Evolutionary conservation across 1,140 invertebrate genomes (phyloP).

Genomic region (Leptestheria dahalacensis): DNA sequence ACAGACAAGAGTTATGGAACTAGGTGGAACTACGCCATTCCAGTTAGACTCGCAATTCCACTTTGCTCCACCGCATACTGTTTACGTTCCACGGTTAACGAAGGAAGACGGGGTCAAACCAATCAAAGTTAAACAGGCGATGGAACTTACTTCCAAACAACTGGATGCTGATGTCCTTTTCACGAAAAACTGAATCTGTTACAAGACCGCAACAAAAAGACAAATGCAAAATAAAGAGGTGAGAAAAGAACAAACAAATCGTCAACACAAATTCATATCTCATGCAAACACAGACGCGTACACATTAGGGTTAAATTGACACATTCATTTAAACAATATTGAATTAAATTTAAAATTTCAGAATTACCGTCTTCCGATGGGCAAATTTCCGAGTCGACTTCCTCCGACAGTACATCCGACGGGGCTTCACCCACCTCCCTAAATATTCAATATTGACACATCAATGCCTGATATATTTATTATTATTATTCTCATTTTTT

Average conservation of each 20-base stretch:
- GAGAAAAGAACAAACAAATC: too few species aligned
- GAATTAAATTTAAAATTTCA: conserved; percentile 5
- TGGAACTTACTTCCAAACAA: conserved; percentile 33
- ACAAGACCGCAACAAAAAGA: conserved; percentile 21
- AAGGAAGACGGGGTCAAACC: too few species aligned
- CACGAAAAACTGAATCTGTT: conserved; percentile 31
- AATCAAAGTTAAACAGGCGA: too few species aligned
- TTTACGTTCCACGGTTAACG: too few species aligned
- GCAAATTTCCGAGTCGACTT: conserved; percentile 57
- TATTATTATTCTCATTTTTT: conserved; percentile 8
- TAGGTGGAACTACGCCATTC: too few species aligned
- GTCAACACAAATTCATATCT: background rate
- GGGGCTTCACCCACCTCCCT: conserved; percentile 65
- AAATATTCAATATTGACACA: conserved; percentile 21
- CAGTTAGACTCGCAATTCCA: too few species aligned
- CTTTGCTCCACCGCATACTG: too few species aligned
- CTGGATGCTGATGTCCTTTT: conserved; percentile 30
- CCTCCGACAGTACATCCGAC: conserved; percentile 43
- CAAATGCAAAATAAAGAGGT: conserved; percentile 13
- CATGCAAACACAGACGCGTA: background rate
- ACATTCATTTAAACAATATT: background rate
- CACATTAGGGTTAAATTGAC: conserved; percentile 8
- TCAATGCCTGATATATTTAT: too few species aligned
- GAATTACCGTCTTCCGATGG: conserved; percentile 58
- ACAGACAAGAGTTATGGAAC: too few species aligned